phyloP scores from a whole-genome alignment of 1,140 invertebrate species.

The Penaeus japonicus region DNA sequence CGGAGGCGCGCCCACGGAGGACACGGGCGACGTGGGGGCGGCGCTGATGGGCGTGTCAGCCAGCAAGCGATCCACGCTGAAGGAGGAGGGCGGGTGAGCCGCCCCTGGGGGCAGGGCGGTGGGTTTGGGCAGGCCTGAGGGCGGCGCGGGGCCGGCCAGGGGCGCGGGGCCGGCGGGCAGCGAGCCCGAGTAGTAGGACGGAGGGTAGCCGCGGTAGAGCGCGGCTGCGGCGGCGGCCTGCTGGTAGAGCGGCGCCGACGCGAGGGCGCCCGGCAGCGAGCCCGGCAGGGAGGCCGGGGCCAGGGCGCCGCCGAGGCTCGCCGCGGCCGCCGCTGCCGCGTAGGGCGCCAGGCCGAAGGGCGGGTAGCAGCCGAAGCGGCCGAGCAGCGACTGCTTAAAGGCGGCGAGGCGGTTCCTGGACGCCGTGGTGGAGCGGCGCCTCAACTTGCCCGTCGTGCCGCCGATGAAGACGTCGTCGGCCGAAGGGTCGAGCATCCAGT shows the following conservation, averaged over 20 bases:
- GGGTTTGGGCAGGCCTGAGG: slow-evolving; percentile 38
- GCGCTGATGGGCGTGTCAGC: slow-evolving; percentile 36
- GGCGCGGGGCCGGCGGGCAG: slow-evolving; percentile 30
- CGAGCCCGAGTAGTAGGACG: slow-evolving; percentile 35
- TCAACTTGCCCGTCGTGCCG: slow-evolving; percentile 92
- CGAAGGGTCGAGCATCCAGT: slow-evolving; percentile 95
- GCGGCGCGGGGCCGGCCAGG: slow-evolving; percentile 34
- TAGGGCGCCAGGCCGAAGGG: slow-evolving; percentile 40
- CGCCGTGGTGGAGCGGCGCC: slow-evolving; percentile 85
- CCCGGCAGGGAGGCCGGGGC: slow-evolving; percentile 34
- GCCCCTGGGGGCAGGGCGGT: slow-evolving; percentile 41
- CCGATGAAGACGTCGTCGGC: slow-evolving; percentile 98
- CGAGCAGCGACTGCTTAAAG: slow-evolving; percentile 73
- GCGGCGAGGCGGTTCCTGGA: slow-evolving; percentile 84
- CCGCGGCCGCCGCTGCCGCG: slow-evolving; percentile 40
- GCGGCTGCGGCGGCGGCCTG: slow-evolving; percentile 41
- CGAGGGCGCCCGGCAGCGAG: neutral
- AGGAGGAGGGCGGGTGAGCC: slow-evolving; percentile 35
- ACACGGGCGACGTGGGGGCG: slow-evolving; percentile 1
- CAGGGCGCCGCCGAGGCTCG: slow-evolving; percentile 4
- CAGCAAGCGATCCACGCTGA: slow-evolving; percentile 41
- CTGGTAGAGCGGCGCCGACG: slow-evolving; percentile 27
- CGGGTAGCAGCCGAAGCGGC: slow-evolving; percentile 44
- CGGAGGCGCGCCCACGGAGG: neutral
- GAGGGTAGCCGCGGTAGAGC: slow-evolving; percentile 41